Base-by-base conservation (phyloP, 2,113 vertebrate genomes). In the Ceyx cyanopectus region DNA sequence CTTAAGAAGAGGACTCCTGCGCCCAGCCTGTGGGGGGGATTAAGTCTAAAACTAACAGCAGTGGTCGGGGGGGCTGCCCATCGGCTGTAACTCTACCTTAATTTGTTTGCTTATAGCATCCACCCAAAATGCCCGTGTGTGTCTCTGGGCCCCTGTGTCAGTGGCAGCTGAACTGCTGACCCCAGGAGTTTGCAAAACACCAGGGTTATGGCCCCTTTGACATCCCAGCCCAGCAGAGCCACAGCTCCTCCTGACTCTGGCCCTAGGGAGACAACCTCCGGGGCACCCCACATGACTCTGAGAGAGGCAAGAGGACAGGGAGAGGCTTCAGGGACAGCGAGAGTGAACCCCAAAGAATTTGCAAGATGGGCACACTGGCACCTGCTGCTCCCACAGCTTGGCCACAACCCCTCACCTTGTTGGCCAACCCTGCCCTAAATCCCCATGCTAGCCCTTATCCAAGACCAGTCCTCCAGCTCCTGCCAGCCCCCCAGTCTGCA, bases 161-260 rank as follows among this genome's bases (percentile, higher is more conserved):
- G 97, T 96, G 88, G 87, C 90, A 94, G 92, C 84, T 97, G 96
- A 97, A 97, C 96, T 97, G 90, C 95, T 97, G 97, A 97, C 96
- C 97, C 93, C 94, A 94, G 86, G 93, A 97, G 95, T 96, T 97
- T 95, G 96, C 95, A 97, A 97, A 97, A 97, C 97, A 95, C 80
- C 75, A 92, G 92, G 82, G 95, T 90, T 93, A 90, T 16, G 85
- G 92, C 94, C 94, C 82, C 92, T 95, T 72, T 90, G 94, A 95
- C 94, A 92, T 95, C 94, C 27, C 92, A 94, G 73, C 48, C 68
- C 41, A 1, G 45, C n/a, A 80, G 65, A 92, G 88, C 66, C 2
- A 0, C 68, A 61, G 90, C 90, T 91, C 53, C 1, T 90, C 76
- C 91, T 79, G 62, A 93, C 70, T 69, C 92, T 34, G 30, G 84